A percentile compares a stretch with the other conserved stretches of the same genome.
Conservation (phyloP, 2,113 vertebrate genomes). For the Heterotis niloticus region DNA sequence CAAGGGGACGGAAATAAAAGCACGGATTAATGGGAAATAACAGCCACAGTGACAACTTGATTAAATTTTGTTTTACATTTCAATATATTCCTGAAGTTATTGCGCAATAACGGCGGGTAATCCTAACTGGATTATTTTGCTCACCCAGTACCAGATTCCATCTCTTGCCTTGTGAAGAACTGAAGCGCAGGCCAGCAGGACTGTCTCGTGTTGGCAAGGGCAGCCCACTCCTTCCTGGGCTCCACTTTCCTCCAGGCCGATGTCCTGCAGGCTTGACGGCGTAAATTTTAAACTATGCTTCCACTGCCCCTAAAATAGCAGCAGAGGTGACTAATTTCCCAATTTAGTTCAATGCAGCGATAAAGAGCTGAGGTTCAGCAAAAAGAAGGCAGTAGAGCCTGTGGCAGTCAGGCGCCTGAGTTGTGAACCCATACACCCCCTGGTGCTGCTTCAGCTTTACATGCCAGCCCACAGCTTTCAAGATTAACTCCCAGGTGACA, state of each 20-base stretch:
- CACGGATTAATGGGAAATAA: constrained; percentile 3
- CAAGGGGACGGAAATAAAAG: background rate
- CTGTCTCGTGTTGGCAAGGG: too few relatives aligned
- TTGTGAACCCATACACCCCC: too few relatives aligned
- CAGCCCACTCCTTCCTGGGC: too few relatives aligned
- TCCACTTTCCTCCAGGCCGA: background rate
- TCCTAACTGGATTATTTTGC: background rate
- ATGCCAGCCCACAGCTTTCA: too few relatives aligned
- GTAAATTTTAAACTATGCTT: background rate
- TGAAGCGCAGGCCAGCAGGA: too few relatives aligned
- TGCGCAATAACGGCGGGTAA: constrained; percentile 6
- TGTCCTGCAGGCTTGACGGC: background rate
- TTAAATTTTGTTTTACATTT: constrained; percentile 18
- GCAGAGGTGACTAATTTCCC: background rate
- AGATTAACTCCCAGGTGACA: too few relatives aligned
- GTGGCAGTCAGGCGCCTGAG: too few relatives aligned
- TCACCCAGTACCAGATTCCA: background rate
- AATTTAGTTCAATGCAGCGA: background rate
- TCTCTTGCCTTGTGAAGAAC: background rate
- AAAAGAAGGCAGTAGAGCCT: background rate
- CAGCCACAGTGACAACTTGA: constrained; percentile 10
- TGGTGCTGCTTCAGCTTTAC: too few relatives aligned
- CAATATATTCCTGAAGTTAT: background rate
- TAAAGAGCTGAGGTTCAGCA: background rate
- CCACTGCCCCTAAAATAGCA: background rate